Evolutionary conservation across 2,113 vertebrate species (phyloP).

Genomic region (Daubentonia madagascariensis): DNA sequence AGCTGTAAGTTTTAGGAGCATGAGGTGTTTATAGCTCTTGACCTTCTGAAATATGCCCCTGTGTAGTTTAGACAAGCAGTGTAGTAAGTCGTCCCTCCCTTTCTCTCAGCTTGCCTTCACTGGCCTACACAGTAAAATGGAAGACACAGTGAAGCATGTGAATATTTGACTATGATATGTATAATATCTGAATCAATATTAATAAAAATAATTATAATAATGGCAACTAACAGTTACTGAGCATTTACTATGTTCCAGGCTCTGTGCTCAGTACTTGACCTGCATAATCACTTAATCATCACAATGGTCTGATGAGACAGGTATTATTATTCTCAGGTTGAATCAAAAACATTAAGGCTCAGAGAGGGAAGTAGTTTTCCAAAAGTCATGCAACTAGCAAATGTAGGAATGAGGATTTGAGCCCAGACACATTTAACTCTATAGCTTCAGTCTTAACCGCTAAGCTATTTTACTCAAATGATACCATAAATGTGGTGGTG

Average conservation of each 20-base stretch:
- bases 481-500: constrained; percentile 5
- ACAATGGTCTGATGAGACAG: neutral
- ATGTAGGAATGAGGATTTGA: neutral
- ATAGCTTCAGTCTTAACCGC: neutral
- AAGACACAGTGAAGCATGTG: neutral
- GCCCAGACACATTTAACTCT: neutral
- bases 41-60: constrained; percentile 14
- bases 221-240: neutral
- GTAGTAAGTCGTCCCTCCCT: neutral
- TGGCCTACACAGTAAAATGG: neutral
- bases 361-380: neutral
- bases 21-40: neutral
- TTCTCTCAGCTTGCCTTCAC: neutral
- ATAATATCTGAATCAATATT: constrained; percentile 2
- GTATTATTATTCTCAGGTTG: neutral
- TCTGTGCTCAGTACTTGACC: neutral
- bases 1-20: neutral
- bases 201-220: neutral
- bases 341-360: neutral
- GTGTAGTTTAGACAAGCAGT: neutral
- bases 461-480: constrained; percentile 48
- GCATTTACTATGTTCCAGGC: neutral
- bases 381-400: constrained; percentile 4
- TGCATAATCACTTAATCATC: constrained; percentile 47
- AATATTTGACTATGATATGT: neutral